A percentile compares a stretch with the other conserved stretches of the same genome.
phyloP scores from a whole-genome alignment of 2,797 vertebrate species.

The Pseudomugil gertrudae region DNA sequence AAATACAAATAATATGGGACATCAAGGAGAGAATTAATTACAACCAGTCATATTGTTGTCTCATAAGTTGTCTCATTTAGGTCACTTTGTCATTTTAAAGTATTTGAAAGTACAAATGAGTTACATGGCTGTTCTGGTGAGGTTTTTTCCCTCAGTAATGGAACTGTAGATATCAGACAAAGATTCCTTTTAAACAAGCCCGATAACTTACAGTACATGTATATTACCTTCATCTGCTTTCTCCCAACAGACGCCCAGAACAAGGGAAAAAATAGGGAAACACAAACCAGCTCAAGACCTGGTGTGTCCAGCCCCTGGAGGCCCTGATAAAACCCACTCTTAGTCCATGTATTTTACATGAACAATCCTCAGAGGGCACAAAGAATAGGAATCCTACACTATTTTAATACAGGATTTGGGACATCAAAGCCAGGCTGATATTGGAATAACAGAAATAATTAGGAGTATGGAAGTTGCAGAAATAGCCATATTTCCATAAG shows the following conservation, averaged over 20 bases:
- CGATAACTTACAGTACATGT: constrained; percentile 44
- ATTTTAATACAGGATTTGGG: constrained; percentile 99
- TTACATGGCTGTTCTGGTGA: constrained; percentile 43
- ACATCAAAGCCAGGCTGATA: constrained; percentile 97
- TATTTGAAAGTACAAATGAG: constrained; percentile 51
- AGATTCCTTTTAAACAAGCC: constrained; percentile 67
- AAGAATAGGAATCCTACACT: constrained; percentile 93
- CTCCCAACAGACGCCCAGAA: constrained; percentile 61
- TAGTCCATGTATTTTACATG: constrained; percentile 96
- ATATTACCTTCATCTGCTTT: constrained; percentile 48
- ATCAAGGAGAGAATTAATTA: neutral
- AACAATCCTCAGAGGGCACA: constrained; percentile 93
- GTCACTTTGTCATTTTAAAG: constrained; percentile 49
- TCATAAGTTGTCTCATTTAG: constrained; percentile 17
- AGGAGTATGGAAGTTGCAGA: constrained; percentile 95
- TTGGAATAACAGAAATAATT: constrained; percentile 99
- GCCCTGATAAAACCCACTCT: constrained; percentile 92
- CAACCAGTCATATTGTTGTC: constrained; percentile 8
- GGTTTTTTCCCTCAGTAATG: constrained; percentile 31
- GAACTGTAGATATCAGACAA: constrained; percentile 60
- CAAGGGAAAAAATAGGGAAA: constrained; percentile 50
- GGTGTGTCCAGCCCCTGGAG: constrained; percentile 91
- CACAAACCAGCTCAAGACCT: constrained; percentile 64
- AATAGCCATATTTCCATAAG: constrained; percentile 98
- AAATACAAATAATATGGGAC: constrained; percentile 19